Evolutionary conservation across 2,888 invertebrate genomes (phyloP), one percentile per base, ranked within the genome.

Genomic region (Pinctada fucata): DNA sequence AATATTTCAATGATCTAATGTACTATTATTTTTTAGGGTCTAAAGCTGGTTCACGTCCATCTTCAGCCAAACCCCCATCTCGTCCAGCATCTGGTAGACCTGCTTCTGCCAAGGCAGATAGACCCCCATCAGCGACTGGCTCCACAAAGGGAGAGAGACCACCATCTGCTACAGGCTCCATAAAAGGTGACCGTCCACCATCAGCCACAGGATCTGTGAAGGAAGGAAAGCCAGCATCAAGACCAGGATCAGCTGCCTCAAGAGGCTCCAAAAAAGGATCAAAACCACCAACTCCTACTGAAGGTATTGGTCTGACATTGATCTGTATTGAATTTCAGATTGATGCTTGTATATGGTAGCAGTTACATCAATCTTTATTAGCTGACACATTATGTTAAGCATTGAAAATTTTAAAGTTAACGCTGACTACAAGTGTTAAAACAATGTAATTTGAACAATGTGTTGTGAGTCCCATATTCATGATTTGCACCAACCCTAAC

Each of bases 31-130:
- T 69, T 76, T 10, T 49, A 83, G 84, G 82, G 47, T 79, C 84
- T 49, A 82, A 79, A 69, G 72, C 72, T 75, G 85, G 86, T 45
- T 84, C 84, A 47, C 76, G 85, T 51, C 85, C 85, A 49, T 70
- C 82, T 65, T 84, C 84, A 68, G 84, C 82, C 45, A 84, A 83
- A 78, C 83, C 83, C 51, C 72, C 74, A 13, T 81, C 84, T 49
- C 75, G 85, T 31, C 83, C 85, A 65, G 76, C 76, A 2, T 84
- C 85, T 67, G 79, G 66, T 45, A 75, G 74, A 10, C 16, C 52
- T 4, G n/a, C 13, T 4, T 16, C 51, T 79, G 81, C 65, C 76
- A 78, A 72, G 73, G 80, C 64, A 69, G 75, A 68, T n/a, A 69
- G 80, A 66, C 82, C 85, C 16, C 78, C 79, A n/a, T 84, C 85